Base-by-base conservation (phyloP, 2,888 invertebrate genomes). In the Mimachlamys varia region DNA sequence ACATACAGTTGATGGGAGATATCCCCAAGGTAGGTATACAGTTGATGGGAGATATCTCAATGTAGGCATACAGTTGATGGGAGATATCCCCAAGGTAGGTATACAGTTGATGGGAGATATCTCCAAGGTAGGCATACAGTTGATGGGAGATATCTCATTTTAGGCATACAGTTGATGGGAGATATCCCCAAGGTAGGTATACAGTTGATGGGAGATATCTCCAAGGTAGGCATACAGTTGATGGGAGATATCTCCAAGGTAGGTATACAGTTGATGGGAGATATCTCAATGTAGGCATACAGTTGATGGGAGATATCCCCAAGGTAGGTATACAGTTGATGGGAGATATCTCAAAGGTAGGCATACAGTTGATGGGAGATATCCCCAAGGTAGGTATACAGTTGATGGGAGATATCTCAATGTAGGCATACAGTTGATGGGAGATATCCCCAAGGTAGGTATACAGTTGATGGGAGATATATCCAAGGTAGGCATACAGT, bases 11-110 rank as follows among this genome's bases (percentile, higher is more conserved):
- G 17, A 97, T 99, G 3, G 99, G 99, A 4, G 99, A 99, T 96
- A 98, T 99, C 58, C 99, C 99, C 94, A 99, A 99, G 97, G 99
- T 97, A 91, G 87, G 90, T 4, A 44, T n/a, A n/a, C n/a, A n/a
- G n/a, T n/a, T n/a, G 17, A 97, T 99, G 3, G 99, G 99, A 4
- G 99, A 99, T 96, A 98, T 99, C 99, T 99, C 94, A 99, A 99
- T 97, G 99, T 97, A 91, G 87, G 90, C 0, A 44, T n/a, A n/a
- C n/a, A n/a, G n/a, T n/a, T n/a, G 17, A 97, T 99, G 3, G 99
- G 99, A 4, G 99, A 99, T 96, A 98, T 99, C 58, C 99, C 99
- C 94, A 99, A 99, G 97, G 99, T 97, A 91, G 87, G 90, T 4
- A 44, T n/a, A n/a, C n/a, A n/a, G n/a, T n/a, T n/a, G n/a, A n/a